Conservation (phyloP, 2,888 invertebrate species). For the Plagodis pulveraria region DNA sequence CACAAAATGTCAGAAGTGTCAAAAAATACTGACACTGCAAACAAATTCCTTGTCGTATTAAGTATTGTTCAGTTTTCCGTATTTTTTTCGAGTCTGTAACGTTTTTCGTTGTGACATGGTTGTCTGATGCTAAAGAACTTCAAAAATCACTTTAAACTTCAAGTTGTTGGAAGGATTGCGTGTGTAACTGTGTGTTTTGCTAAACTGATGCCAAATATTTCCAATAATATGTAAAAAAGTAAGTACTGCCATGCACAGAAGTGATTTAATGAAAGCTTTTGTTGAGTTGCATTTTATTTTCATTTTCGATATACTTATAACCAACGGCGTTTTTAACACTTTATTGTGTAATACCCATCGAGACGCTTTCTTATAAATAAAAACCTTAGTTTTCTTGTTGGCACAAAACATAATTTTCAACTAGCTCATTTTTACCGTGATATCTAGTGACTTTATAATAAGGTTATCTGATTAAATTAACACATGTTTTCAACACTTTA, state of each 20-base stretch:
- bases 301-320: no score
- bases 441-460: no score
- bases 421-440: no score
- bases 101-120: slow-evolving; percentile 12
- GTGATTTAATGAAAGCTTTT: slow-evolving; percentile 1
- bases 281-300: no score
- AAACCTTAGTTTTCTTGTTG: no score
- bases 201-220: slow-evolving; percentile 36
- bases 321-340: no score
- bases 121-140: slow-evolving; percentile 15
- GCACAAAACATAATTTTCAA: no score
- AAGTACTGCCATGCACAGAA: slow-evolving; percentile 23
- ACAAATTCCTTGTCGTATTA: slow-evolving; percentile 6
- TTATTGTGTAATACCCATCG: no score
- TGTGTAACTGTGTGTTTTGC: slow-evolving; percentile 41
- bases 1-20: slow-evolving; percentile 26
- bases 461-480: no score
- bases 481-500: no score
- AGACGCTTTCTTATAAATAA: no score
- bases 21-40: neutral
- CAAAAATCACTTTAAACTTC: slow-evolving; percentile 31
- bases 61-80: neutral
- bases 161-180: slow-evolving; percentile 30
- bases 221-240: slow-evolving; percentile 29
- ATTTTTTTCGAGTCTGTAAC: neutral